Evolutionary conservation across 2,888 invertebrate species (phyloP), one percentile per base, ranked within the genome.

Genomic region (Boloria selene): DNA sequence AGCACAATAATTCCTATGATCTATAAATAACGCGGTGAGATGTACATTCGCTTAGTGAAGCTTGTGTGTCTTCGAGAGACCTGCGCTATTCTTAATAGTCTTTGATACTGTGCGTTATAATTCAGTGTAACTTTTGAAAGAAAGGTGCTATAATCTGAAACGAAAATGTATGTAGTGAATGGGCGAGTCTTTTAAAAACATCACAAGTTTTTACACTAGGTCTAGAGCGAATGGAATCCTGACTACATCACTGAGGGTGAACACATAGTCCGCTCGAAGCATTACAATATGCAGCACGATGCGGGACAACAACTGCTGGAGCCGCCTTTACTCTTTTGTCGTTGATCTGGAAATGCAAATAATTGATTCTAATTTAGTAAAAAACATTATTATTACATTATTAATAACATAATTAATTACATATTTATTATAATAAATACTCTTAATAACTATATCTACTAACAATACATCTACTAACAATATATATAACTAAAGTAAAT

Each of bases 251-350:
- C 82, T 77, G 74, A 75, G 64, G 78, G 76, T 85, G 88, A 89
- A 88, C 89, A 88, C 90, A 88, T 83, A 79, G 85, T 87, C 85
- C 85, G 78, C 79, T 79, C 80, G 79, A 79, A 75, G 75, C 83
- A 91, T 96, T 97, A 97, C 95, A 97, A 95, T 95, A 97, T 97
- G 94, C 96, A 96, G 94, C 97, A 97, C 77, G 97, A 96, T 80
- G 97, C 95, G 81, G 97, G 97, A 94, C 97, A 98, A 95, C 97
- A 97, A 95, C 97, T 97, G 94, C 97, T 97, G 81, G 97, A 97
- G 77, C 97, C 97, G 76, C 97, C 97, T 96, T 98, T 98, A 93
- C 97, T 97, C 93, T 97, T 97, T 93, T 97, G 97, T 93, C 97
- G 95, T 94, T 97, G 97, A 95, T 97, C 97, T 98, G 94, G 78